A percentile compares a stretch with the other conserved stretches of the same genome.
phyloP scores from a whole-genome alignment of 2,888 invertebrate species.

The Diarsia mendica region DNA sequence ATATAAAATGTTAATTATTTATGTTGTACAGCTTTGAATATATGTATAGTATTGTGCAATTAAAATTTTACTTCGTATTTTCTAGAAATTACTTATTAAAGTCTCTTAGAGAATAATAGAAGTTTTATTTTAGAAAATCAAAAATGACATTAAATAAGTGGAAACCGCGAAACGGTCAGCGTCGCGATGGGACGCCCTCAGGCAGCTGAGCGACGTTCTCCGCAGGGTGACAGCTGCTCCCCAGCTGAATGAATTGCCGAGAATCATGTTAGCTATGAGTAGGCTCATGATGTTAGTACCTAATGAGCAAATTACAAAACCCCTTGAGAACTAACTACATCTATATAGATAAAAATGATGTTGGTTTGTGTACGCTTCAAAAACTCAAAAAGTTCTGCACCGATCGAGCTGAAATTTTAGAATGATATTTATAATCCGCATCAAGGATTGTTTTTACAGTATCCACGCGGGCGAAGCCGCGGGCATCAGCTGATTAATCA shows the following conservation, averaged over 20 bases:
- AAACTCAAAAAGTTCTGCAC: no score
- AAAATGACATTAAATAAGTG: no score
- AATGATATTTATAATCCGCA: no score
- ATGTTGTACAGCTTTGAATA: conserved; percentile 70
- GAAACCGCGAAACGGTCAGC: not conserved
- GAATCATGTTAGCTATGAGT: no score
- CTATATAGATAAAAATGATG: no score
- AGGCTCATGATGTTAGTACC: not conserved
- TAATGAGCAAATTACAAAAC: not conserved
- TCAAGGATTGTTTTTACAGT: no score
- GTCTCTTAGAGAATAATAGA: conserved; percentile 64
- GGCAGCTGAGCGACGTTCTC: not conserved
- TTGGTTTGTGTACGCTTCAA: no score
- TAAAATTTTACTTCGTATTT: conserved; percentile 68
- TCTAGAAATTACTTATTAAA: conserved; percentile 70
- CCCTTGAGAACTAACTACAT: not conserved
- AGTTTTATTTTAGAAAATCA: conserved; percentile 63
- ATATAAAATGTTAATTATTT: conserved; percentile 63
- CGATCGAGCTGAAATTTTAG: no score
- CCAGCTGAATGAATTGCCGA: no score
- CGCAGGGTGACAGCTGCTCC: no score
- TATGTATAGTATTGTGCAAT: conserved; percentile 72
- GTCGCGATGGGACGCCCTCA: not conserved
- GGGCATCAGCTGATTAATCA: no score
- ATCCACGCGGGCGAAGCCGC: no score